Base-by-base conservation (phyloP, 2,113 vertebrate genomes). In the Phaethornis superciliosus region DNA sequence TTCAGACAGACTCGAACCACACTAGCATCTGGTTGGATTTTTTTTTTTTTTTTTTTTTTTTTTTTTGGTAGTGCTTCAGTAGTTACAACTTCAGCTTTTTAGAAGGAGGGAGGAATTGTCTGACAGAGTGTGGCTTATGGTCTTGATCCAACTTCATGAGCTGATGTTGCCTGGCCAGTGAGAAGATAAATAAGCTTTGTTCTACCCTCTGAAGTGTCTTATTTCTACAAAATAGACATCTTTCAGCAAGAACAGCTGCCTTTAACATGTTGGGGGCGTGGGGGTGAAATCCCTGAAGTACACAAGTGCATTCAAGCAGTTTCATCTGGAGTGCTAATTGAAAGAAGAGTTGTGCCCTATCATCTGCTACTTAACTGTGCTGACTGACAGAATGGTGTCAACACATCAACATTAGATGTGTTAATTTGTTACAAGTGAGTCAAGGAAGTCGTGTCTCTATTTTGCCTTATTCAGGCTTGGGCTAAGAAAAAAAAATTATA, bases 261-360 rank as follows among this genome's bases (percentile, higher is more conserved):
- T 82, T 63, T 30, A 67, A 17, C 10, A 1, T 10, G 30, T 19
- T 1, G 0, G 12, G 2, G 42, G 7, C 40, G 40, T 40, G 8
- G 37, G 23, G 37, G 16, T 76, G 70, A 70, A 51, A 71, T 81
- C 81, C 33, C 55, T 56, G 6, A 62, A 67, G 51, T 21, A 60
- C 23, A 5, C 6, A 22, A 28, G 32, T 40, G 30, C 10, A 6
- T 74, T 70, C 27, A 9, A 10, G 35, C n/a, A 77, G 47, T 80
- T 80, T 72, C 24, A 19, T 40, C 54, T 26, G 27, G 49, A 40
- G 54, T 20, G n/a, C 54, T 58, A 55, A 2, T 9, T 83, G 51
- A 81, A 74, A 77, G 59, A 51, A 20, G 10, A 6, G 9, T 62
- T 0, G 0, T 46, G 62, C 81, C 37, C 6, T 47, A 18, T 30